Evolutionary conservation across 2,113 vertebrate genomes (phyloP), one percentile per base, ranked within the genome.

Genomic region (Daphoenositta chrysoptera): DNA sequence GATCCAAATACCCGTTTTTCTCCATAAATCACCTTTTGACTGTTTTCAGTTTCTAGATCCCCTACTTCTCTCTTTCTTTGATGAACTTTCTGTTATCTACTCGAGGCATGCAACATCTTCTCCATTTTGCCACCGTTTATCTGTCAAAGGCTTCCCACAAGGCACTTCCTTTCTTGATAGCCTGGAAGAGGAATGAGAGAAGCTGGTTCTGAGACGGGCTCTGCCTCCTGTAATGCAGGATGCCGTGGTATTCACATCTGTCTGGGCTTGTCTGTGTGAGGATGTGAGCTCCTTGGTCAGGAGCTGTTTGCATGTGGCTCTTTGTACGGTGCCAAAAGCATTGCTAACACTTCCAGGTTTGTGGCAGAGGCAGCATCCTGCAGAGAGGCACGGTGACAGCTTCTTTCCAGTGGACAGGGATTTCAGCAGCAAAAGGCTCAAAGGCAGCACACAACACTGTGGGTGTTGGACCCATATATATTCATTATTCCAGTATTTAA

Each of bases 391-490:
- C 37, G 14, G 24, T 54, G 60, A 24, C 78, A 77, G n/a, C 47
- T 83, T 72, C 56, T 47, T 87, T 76, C 70, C 47, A 44, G 15
- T 6, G 42, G 22, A 15, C 27, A 37, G 30, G 65, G 39, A 39
- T n/a, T 82, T 17, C 21, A 76, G 54, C 45, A 69, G 65, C 37
- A 44, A 27, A 58, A 35, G 22, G 27, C 13, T n/a, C 84, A 44
- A 75, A 73, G 70, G 27, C 45, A 69, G 13, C 20, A 23, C n/a
- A 24, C 3, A 0, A 15, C 0, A 0, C 44, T 65, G 9, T 30
- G 61, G 14, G 21, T 71, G 21, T 83, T 64, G 27, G 30, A 89
- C 24, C 9, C 33, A 23, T 30, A 8, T 47, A 12, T 37, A 11
- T 51, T 81, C n/a, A 18, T 87, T 83, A 77, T 50, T 85, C 51